These are phyloP conservation scores for Drosophila testacea DNA, from an alignment of 2,888 invertebrate genomes.

Conservation along the genomic window DNA sequence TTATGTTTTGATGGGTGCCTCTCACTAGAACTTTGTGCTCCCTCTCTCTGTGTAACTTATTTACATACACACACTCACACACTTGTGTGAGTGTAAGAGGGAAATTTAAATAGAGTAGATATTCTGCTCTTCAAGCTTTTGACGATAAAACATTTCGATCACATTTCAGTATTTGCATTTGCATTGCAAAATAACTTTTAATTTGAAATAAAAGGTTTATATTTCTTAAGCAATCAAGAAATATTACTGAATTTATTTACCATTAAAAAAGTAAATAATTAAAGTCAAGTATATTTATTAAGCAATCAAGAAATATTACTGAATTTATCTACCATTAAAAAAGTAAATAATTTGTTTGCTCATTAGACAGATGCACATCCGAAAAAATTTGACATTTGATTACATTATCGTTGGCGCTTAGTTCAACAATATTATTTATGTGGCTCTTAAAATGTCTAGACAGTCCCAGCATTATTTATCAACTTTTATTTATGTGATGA, in stretches of 20 bases:
- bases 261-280: neutral
- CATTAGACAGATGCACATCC: slow-evolving; percentile 10
- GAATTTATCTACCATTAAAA: slow-evolving; percentile 1
- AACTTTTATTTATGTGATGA: slow-evolving; percentile 56
- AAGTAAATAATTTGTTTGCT: neutral
- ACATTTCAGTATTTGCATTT: neutral
- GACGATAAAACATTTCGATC: neutral
- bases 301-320: neutral
- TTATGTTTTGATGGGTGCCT: slow-evolving; percentile 64
- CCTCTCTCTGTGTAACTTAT: slow-evolving; percentile 26
- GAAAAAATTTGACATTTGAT: slow-evolving; percentile 15
- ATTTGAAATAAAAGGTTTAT: neutral
- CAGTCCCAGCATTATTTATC: slow-evolving; percentile 29
- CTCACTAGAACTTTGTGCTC: slow-evolving; percentile 29
- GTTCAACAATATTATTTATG: slow-evolving; percentile 58
- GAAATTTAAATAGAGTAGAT: slow-evolving; percentile 27
- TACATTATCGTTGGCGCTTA: slow-evolving; percentile 11
- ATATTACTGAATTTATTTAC: neutral
- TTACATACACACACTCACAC: neutral
- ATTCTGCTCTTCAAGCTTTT: slow-evolving; percentile 14
- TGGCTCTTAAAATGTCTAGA: slow-evolving; percentile 40
- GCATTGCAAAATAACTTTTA: neutral
- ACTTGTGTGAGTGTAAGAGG: slow-evolving; percentile 4
- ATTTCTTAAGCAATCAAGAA: slow-evolving; percentile 1
- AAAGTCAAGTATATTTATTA: too few relatives aligned